Percentiles rank a stretch among this genome's conserved stretches.
Evolutionary conservation across 2,113 vertebrate species (phyloP).

Genomic region (Podiceps cristatus): DNA sequence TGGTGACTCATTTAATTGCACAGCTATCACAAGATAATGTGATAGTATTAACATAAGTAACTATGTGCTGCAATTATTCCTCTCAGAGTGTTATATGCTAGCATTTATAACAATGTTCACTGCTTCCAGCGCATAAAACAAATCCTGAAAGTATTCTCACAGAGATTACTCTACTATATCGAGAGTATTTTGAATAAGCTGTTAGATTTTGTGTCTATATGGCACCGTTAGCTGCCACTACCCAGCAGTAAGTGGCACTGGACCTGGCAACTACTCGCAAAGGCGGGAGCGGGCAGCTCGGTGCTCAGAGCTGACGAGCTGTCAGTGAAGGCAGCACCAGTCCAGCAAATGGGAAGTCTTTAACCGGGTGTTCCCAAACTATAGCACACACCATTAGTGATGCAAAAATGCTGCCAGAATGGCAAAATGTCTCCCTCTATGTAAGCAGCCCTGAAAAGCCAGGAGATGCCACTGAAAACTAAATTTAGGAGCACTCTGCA

Average conservation of each 20-base stretch:
- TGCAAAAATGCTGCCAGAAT: not conserved
- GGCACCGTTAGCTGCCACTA: not conserved
- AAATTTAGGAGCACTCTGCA: not conserved
- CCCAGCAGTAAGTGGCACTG: not conserved
- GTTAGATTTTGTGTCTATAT: not conserved
- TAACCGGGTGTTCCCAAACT: rapidly evolving
- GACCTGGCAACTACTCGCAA: not conserved
- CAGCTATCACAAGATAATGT: slow-evolving; percentile 68
- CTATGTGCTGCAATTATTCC: slow-evolving; percentile 52
- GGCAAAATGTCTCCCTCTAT: not conserved
- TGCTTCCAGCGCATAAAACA: slow-evolving; percentile 36
- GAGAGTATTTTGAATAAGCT: not conserved
- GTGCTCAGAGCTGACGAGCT: not conserved
- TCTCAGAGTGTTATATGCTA: slow-evolving; percentile 10
- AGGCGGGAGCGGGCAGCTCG: not conserved
- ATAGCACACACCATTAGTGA: not conserved
- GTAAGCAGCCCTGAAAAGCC: not conserved
- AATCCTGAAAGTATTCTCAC: slow-evolving; percentile 18
- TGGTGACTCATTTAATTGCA: slow-evolving; percentile 67
- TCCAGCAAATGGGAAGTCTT: not conserved
- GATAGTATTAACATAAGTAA: slow-evolving; percentile 66
- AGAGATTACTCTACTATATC: not conserved
- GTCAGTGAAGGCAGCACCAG: not conserved
- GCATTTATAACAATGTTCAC: slow-evolving; percentile 24
- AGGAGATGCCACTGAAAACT: not conserved